phyloP scores from a whole-genome alignment of 2,888 invertebrate species.

The Plemyria rubiginata region DNA sequence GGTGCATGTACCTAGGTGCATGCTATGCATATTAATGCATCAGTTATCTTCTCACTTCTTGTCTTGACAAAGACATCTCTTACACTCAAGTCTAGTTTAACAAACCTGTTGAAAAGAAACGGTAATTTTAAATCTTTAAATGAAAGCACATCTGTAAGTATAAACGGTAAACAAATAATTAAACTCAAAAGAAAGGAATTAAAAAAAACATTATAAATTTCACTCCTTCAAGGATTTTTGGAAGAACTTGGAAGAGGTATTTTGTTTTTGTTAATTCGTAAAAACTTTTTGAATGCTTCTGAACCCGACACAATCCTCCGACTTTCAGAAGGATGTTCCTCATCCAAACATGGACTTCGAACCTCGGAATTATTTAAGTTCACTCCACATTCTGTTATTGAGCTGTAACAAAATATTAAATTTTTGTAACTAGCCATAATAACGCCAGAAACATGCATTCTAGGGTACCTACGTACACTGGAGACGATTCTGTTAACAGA shows the following conservation, averaged over 20 bases:
- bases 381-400: constrained; percentile 25
- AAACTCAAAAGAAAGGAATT: constrained; percentile 35
- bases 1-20: too few relatives aligned
- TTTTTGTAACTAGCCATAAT: too few relatives aligned
- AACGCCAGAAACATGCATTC: too few relatives aligned
- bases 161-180: background rate
- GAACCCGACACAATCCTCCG: constrained; percentile 68
- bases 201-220: constrained; percentile 14
- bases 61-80: too few relatives aligned
- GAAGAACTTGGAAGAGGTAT: constrained; percentile 34
- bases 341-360: constrained; percentile 2
- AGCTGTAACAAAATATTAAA: constrained; percentile 19
- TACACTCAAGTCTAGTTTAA: too few relatives aligned
- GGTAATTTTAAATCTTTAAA: too few relatives aligned
- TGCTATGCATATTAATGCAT: too few relatives aligned
- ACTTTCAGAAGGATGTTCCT: constrained; percentile 38
- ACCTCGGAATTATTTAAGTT: constrained; percentile 1
- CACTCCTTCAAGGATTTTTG: constrained; percentile 1
- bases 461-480: too few relatives aligned
- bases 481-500: too few relatives aligned
- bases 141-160: too few relatives aligned
- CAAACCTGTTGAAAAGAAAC: background rate
- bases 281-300: constrained; percentile 66
- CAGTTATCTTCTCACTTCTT: too few relatives aligned
- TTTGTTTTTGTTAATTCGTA: constrained; percentile 56